These are phyloP conservation scores for Drosophila pachea DNA, from an alignment of 1,140 invertebrate genomes.

Conservation along the genomic window DNA sequence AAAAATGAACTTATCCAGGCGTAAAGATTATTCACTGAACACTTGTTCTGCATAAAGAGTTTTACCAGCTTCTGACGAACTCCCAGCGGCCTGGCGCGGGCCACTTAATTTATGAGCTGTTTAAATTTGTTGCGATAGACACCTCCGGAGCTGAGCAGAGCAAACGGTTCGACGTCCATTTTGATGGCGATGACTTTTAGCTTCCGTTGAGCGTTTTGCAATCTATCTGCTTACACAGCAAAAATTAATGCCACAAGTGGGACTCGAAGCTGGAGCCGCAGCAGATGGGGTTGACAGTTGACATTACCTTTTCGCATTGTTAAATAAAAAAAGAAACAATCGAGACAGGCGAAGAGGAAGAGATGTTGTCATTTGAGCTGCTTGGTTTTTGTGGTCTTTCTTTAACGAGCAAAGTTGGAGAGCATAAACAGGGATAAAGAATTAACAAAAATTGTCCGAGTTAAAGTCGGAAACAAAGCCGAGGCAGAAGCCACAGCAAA, in stretches of 20 bases:
- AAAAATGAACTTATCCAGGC: no score
- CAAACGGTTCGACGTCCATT: constrained; percentile 52
- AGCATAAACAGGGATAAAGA: constrained; percentile 23
- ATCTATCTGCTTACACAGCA: constrained; percentile 75
- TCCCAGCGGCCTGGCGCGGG: not conserved
- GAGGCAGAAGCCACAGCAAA: no score
- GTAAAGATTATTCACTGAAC: no score
- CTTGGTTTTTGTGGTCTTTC: constrained; percentile 12
- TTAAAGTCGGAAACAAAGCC: constrained; percentile 20
- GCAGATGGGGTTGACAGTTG: constrained; percentile 24
- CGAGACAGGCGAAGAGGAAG: not conserved
- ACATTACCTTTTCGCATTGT: constrained; percentile 16
- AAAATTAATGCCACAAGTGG: constrained; percentile 70
- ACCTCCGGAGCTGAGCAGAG: constrained; percentile 36
- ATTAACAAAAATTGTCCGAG: constrained; percentile 47
- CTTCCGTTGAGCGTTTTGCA: constrained; percentile 62
- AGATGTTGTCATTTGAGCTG: constrained; percentile 35
- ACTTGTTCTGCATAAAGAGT: no score
- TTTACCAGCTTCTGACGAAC: no score
- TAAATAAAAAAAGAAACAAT: not conserved
- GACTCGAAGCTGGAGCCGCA: not conserved
- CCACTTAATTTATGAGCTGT: constrained; percentile 35
- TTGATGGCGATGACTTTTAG: constrained; percentile 70
- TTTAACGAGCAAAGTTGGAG: constrained; percentile 33
- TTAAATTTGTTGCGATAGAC: constrained; percentile 51